A percentile compares a stretch with the other conserved stretches of the same genome.
phyloP scores from a whole-genome alignment of 2,113 vertebrate species.

The Zosterops japonicus region DNA sequence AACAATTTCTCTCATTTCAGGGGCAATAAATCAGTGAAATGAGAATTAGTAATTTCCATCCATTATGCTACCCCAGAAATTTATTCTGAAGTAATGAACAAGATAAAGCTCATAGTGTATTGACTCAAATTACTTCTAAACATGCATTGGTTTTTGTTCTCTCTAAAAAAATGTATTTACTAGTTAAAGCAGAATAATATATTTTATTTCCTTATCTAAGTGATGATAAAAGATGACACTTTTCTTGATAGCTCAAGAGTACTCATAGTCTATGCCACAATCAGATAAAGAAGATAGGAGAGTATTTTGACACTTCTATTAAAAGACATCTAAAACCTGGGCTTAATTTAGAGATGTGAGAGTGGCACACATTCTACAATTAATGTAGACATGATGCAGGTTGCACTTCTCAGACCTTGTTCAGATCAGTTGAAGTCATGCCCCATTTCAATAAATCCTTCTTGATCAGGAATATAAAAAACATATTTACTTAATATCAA shows the following conservation, averaged over 20 bases:
- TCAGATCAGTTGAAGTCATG: neutral
- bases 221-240: neutral
- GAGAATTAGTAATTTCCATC: constrained; percentile 6
- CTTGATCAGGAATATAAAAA: neutral
- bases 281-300: neutral
- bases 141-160: neutral
- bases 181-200: neutral
- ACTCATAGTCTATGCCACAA: neutral
- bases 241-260: neutral
- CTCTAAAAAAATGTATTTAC: neutral
- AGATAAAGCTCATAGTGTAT: neutral
- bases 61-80: neutral
- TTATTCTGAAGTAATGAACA: neutral
- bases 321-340: neutral
- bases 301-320: neutral
- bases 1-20: neutral
- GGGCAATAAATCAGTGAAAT: constrained; percentile 10
- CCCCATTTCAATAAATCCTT: neutral
- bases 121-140: neutral
- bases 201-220: neutral
- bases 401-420: neutral
- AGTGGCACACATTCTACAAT: neutral
- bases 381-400: neutral
- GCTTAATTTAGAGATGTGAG: neutral
- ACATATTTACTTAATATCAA: neutral